Evolutionary conservation across 2,888 invertebrate genomes (phyloP).

Genomic region (Incurvaria masculella): DNA sequence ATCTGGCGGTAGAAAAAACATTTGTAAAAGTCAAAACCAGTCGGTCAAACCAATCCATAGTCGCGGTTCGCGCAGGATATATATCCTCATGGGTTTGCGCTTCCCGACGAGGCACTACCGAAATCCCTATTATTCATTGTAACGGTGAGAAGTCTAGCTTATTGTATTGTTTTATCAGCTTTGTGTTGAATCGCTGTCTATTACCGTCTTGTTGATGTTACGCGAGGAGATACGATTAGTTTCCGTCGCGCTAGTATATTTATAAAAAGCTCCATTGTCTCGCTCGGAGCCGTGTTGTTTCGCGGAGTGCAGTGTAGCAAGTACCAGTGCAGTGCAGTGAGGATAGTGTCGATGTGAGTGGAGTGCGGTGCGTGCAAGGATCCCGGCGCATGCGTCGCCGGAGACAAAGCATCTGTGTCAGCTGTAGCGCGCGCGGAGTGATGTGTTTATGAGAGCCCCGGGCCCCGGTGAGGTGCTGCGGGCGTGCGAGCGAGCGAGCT

Average conservation of each 20-base stretch:
- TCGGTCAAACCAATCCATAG: too few relatives aligned
- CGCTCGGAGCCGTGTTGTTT: too few relatives aligned
- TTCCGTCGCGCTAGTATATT: not conserved
- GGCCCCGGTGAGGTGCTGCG: constrained; percentile 17
- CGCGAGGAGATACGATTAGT: not conserved
- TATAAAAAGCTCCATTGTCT: not conserved
- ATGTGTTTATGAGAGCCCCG: constrained; percentile 21
- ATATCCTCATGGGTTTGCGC: too few relatives aligned
- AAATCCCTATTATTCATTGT: not conserved
- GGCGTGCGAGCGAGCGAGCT: constrained; percentile 30
- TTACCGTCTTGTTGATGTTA: not conserved
- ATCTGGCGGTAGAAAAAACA: too few relatives aligned
- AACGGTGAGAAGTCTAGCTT: not conserved
- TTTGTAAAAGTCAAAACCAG: too few relatives aligned
- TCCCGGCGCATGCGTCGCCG: constrained; percentile 53
- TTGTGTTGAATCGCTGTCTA: not conserved
- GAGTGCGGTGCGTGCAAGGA: not conserved
- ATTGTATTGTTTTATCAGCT: not conserved
- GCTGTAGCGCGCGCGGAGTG: constrained; percentile 56
- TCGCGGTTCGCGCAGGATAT: too few relatives aligned
- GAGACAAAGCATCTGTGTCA: constrained; percentile 63
- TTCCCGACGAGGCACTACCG: too few relatives aligned
- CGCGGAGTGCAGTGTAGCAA: not conserved
- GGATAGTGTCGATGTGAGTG: not conserved
- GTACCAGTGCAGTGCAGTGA: not conserved